phyloP scores from a whole-genome alignment of 2,888 invertebrate species.

The Melanostoma scalare region DNA sequence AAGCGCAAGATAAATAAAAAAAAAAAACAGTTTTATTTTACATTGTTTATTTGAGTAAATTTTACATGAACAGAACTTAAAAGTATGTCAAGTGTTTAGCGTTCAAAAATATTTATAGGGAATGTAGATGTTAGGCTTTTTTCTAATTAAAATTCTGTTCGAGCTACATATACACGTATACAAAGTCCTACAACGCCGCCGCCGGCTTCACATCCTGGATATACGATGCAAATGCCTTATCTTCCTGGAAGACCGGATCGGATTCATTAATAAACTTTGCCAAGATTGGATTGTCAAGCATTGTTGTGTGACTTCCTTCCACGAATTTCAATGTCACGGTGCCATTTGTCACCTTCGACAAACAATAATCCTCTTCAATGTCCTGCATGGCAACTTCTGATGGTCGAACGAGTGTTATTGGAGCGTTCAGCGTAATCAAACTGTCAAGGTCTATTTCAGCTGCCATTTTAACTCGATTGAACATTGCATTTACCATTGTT shows the following conservation, averaged over 20 bases:
- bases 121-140: background rate
- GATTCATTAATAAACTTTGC: conserved; percentile 85
- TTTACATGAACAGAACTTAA: conserved; percentile 43
- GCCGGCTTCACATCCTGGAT: conserved; percentile 76
- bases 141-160: background rate
- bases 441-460: conserved; percentile 82
- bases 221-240: conserved; percentile 79
- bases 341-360: conserved; percentile 84
- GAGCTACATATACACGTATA: background rate
- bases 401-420: conserved; percentile 86
- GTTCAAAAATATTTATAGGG: background rate
- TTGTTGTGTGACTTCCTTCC: conserved; percentile 89
- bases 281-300: conserved; percentile 86
- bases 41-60: conserved; percentile 47
- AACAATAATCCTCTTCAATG: conserved; percentile 86
- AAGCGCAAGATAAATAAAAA: background rate
- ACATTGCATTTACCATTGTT: conserved; percentile 81
- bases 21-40: background rate
- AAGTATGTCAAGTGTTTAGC: background rate
- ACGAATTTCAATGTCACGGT: conserved; percentile 85
- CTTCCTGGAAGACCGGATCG: conserved; percentile 78
- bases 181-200: conserved; percentile 42
- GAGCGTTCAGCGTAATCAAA: conserved; percentile 82
- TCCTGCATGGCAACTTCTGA: conserved; percentile 84
- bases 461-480: conserved; percentile 84